A percentile compares a stretch with the other conserved stretches of the same genome.
phyloP scores from a whole-genome alignment of 2,113 vertebrate genomes.

The Takifugu bimaculatus region DNA sequence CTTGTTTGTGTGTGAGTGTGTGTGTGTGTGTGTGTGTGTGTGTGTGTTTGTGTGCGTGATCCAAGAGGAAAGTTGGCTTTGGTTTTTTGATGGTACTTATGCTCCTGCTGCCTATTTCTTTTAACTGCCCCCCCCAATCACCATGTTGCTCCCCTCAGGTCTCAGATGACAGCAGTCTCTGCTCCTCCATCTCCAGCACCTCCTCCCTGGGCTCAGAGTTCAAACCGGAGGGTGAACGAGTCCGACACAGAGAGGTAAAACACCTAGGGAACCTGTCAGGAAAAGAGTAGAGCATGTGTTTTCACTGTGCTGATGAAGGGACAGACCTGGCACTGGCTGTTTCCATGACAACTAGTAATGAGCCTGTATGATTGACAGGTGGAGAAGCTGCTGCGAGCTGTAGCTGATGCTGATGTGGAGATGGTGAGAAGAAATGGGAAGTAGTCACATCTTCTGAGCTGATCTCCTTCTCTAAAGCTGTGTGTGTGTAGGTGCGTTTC shows the following conservation, averaged over 20 bases:
- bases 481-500: slow-evolving; percentile 83
- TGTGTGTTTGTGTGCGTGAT: not conserved
- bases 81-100: too few relatives aligned
- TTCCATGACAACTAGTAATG: not conserved
- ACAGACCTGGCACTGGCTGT: not conserved
- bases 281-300: too few relatives aligned
- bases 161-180: slow-evolving; percentile 82
- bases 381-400: slow-evolving; percentile 91
- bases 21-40: not conserved
- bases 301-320: not conserved
- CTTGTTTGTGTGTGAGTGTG: not conserved
- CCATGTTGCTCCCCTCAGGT: slow-evolving; percentile 67
- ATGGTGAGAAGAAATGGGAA: slow-evolving; percentile 80
- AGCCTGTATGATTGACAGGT: slow-evolving; percentile 74
- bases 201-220: slow-evolving; percentile 75
- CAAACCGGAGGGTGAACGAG: slow-evolving; percentile 73
- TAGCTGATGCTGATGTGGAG: slow-evolving; percentile 91
- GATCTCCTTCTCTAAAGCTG: not conserved
- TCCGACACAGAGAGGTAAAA: slow-evolving; percentile 83
- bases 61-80: too few relatives aligned
- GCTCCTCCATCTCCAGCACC: slow-evolving; percentile 83
- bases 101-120: not conserved
- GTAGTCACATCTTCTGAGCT: not conserved
- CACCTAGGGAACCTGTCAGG: not conserved
- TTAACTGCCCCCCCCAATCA: too few relatives aligned